These are phyloP conservation scores for Macrotus californicus DNA, from an alignment of 2,113 vertebrate species.

Conservation along the genomic window DNA sequence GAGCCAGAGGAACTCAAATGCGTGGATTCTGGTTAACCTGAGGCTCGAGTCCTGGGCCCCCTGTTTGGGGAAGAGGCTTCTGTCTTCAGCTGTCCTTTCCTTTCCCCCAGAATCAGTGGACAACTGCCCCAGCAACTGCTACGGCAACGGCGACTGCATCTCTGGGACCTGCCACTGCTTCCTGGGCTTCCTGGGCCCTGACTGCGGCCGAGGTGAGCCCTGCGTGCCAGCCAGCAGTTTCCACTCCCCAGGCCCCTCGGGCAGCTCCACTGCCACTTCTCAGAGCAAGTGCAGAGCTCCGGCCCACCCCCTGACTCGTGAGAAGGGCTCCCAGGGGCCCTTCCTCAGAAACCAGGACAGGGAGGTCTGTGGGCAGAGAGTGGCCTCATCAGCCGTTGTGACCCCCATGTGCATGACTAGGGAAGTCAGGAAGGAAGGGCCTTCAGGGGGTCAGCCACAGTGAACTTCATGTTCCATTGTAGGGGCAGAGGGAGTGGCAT, in stretches of 20 bases:
- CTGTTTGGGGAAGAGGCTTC: background rate
- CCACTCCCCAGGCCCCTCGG: accelerated
- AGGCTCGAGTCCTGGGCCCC: background rate
- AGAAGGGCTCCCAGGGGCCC: background rate
- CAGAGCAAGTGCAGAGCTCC: background rate
- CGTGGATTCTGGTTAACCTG: background rate
- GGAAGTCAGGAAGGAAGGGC: background rate
- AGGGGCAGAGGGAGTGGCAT: background rate
- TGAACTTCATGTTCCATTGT: accelerated
- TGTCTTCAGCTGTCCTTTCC: background rate
- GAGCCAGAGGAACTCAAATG: background rate
- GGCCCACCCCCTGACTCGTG: background rate
- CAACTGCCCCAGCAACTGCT: conserved; percentile 98
- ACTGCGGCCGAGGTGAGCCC: conserved; percentile 91
- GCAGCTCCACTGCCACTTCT: background rate
- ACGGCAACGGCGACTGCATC: conserved; percentile 96
- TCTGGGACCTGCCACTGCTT: conserved; percentile 96
- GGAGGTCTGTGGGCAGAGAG: accelerated
- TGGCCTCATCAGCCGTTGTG: accelerated
- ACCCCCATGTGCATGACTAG: background rate
- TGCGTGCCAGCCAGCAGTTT: accelerated
- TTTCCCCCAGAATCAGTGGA: conserved; percentile 89
- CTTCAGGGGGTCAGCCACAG: background rate
- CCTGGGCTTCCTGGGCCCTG: conserved; percentile 94
- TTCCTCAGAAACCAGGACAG: accelerated